These are phyloP conservation scores for Lytechinus pictus DNA, from an alignment of 35 echinoderm and acorn worm species.

Conservation along the genomic window DNA sequence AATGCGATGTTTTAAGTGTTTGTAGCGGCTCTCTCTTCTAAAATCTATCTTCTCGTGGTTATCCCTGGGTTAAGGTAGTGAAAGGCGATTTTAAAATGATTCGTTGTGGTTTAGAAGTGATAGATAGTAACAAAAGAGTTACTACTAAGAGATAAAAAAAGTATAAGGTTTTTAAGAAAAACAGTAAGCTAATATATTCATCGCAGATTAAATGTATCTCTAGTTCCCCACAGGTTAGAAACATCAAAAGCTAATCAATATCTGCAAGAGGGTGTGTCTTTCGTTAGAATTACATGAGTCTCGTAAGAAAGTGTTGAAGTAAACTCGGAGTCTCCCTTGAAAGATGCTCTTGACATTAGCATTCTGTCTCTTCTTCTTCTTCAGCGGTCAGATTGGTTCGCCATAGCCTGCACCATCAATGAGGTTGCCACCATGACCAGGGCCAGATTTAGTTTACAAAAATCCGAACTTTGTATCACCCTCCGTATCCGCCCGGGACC, in stretches of 20 bases:
- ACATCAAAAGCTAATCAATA: no score
- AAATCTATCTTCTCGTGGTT: neutral
- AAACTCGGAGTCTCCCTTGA: neutral
- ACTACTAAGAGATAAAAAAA: no score
- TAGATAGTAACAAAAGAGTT: no score
- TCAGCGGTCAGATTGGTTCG: neutral
- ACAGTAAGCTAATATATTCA: no score
- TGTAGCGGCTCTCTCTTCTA: neutral
- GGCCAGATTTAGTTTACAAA: neutral
- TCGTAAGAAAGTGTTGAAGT: no score
- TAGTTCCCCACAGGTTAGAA: no score
- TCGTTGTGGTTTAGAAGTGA: no score
- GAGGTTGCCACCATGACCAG: neutral
- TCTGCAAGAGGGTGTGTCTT: no score
- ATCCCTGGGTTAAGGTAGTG: neutral
- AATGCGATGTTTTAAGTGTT: neutral
- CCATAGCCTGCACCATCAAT: neutral
- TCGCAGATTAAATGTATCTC: no score
- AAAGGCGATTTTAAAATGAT: neutral
- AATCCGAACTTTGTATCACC: neutral
- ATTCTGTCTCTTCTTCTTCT: neutral
- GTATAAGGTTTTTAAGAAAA: no score
- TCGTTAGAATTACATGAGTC: no score
- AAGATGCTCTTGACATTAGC: slow-evolving; percentile 17
- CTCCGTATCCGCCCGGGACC: neutral